phyloP scores from a whole-genome alignment of 2,113 vertebrate species.

The Gobiocypris rarus region DNA sequence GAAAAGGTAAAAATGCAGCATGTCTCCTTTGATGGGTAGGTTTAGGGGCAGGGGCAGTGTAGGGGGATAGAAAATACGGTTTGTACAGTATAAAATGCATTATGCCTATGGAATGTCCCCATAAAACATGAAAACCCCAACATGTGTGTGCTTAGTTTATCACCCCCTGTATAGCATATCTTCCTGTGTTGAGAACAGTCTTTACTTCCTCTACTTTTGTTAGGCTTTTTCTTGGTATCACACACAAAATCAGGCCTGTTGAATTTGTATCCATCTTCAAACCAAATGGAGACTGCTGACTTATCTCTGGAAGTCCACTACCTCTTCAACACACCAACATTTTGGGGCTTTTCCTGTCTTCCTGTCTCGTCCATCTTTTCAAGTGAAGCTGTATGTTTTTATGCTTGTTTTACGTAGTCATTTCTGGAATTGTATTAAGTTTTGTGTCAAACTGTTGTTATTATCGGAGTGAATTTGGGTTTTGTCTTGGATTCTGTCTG shows the following conservation, averaged over 20 bases:
- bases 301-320: not conserved
- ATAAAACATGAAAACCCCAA: too few species aligned
- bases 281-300: not conserved
- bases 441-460: not conserved
- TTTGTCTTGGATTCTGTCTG: not conserved
- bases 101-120: too few species aligned
- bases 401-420: not conserved
- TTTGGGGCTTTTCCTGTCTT: not conserved
- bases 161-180: not conserved
- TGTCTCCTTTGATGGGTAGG: too few species aligned
- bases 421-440: not conserved
- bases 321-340: not conserved
- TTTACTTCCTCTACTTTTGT: slow-evolving; percentile 9
- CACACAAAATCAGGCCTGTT: not conserved
- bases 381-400: not conserved
- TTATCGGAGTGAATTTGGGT: not conserved
- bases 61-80: too few species aligned
- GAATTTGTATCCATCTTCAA: slow-evolving; percentile 16
- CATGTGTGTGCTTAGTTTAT: not conserved
- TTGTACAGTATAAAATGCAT: too few species aligned
- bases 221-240: slow-evolving; percentile 20
- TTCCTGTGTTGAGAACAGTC: not conserved
- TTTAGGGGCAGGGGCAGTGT: too few species aligned
- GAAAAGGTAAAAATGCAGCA: too few species aligned
- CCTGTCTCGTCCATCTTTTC: not conserved